Evolutionary conservation across 2,113 vertebrate species (phyloP).

Genomic region (Eptesicus fuscus): DNA sequence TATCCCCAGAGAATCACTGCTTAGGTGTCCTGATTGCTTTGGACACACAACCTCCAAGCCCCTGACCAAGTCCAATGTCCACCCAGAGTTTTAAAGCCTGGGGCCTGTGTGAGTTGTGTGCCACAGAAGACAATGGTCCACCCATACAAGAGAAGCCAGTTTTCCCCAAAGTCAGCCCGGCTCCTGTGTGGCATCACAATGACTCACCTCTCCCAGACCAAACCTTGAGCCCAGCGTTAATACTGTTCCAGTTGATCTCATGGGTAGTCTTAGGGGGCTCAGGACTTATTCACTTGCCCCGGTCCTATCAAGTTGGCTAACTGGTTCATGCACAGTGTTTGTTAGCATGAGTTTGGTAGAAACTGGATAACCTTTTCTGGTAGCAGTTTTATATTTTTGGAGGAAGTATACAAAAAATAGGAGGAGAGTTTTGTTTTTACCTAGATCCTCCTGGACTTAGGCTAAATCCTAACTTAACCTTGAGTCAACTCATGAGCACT

Average conservation of each 20-base stretch:
- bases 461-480: neutral
- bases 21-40: slow-evolving; percentile 34
- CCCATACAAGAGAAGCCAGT: fast-evolving
- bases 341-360: neutral
- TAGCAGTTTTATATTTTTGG: neutral
- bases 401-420: neutral
- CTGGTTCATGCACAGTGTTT: neutral
- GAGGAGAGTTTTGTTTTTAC: neutral
- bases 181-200: neutral
- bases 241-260: neutral
- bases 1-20: slow-evolving; percentile 56
- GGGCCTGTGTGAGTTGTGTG: neutral
- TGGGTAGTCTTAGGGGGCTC: neutral
- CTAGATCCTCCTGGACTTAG: neutral
- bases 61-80: neutral
- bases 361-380: neutral
- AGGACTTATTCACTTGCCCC: neutral
- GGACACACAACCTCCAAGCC: neutral
- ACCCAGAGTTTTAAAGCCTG: neutral
- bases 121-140: neutral
- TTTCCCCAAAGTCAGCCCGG: neutral
- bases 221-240: neutral
- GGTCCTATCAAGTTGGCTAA: neutral
- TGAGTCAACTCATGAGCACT: neutral
- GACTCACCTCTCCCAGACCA: neutral